Evolutionary conservation across 2,888 invertebrate species (phyloP), one percentile per base, ranked within the genome.

Genomic region (Branchipolynoe longqiensis): DNA sequence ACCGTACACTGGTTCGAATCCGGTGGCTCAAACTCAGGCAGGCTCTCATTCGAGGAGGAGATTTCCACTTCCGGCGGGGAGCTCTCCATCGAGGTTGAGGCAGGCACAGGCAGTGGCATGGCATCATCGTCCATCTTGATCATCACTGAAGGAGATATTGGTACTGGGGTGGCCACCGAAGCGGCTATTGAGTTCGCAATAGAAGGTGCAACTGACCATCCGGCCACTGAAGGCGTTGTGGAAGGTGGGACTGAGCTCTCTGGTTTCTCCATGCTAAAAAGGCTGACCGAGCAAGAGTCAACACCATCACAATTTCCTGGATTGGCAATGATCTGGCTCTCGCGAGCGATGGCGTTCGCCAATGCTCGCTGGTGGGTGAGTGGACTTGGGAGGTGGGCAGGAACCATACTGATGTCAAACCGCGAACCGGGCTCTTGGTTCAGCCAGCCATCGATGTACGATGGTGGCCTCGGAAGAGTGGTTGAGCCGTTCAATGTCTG

Each of bases 1-100:
- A 87, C 87, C 6, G 87, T 86, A 82, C 87, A 81, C 84, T 87
- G 87, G 62, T 87, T 85, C 4, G 86, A 74, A 36, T 86, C 85
- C 2, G 86, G 86, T 18, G 41, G 25, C 40, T 87, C 85, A 59
- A 84, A 87, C 41, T 83, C 86, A 25, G 56, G 36, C 40, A 84
- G 38, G 69, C 84, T 84, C 31, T 84, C 84, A 31, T 31, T 69
- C 2, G 62, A 62, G 14, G 41, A 58, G 36, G 59, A 83, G 6
- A 56, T 25, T 3, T 82, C 82, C 2, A 22, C 58, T 38, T 56
- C 6, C 22, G 38, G 36, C n/a, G 82, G 28, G 64, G 41, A 33
- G 18, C 38, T 3, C 28, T 59, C 84, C 25, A 56, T 25, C 14
- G 56, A 22, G 12, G 82, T 0, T 56, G 18, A 18, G 0, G 18